phyloP scores from a whole-genome alignment of 2,888 invertebrate species.

The Adineta ricciae region DNA sequence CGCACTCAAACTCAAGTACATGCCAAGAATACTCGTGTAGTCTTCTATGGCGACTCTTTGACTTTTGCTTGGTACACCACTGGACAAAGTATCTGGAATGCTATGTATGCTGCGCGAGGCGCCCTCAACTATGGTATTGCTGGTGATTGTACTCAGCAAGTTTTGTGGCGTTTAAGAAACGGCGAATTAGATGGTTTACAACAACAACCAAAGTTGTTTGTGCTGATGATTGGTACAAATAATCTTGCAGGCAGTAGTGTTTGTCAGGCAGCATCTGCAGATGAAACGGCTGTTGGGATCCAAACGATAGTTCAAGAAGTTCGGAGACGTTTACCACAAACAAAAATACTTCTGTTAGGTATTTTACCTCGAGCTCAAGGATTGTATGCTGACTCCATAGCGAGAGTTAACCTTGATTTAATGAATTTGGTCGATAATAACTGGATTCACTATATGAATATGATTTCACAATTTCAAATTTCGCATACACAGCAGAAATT shows the following conservation, averaged over 20 bases:
- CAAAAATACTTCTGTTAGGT: background rate
- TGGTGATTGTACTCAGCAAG: conserved; percentile 74
- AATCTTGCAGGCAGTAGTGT: no score
- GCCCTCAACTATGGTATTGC: conserved; percentile 71
- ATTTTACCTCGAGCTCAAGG: background rate
- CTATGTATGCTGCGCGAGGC: background rate
- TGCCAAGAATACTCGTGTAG: no score
- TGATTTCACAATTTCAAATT: background rate
- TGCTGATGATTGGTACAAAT: conserved; percentile 76
- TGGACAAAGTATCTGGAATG: background rate
- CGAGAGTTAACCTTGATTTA: no score
- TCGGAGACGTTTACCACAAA: conserved; percentile 61
- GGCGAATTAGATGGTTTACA: conserved; percentile 77
- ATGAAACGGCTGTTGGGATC: conserved; percentile 71
- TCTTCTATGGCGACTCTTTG: background rate
- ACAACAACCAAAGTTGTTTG: conserved; percentile 76
- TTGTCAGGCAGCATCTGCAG: conserved; percentile 63
- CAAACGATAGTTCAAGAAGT: conserved; percentile 65
- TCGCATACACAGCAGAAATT: background rate
- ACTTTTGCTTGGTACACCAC: background rate
- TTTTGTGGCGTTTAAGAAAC: conserved; percentile 77
- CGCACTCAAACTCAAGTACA: no score
- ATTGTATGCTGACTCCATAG: no score
- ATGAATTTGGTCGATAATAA: background rate
- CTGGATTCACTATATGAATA: background rate